A percentile compares a stretch with the other conserved stretches of the same genome.
These are phyloP conservation scores for Catocala sponsa DNA, from an alignment of 2,888 invertebrate species.

Conservation along the genomic window DNA sequence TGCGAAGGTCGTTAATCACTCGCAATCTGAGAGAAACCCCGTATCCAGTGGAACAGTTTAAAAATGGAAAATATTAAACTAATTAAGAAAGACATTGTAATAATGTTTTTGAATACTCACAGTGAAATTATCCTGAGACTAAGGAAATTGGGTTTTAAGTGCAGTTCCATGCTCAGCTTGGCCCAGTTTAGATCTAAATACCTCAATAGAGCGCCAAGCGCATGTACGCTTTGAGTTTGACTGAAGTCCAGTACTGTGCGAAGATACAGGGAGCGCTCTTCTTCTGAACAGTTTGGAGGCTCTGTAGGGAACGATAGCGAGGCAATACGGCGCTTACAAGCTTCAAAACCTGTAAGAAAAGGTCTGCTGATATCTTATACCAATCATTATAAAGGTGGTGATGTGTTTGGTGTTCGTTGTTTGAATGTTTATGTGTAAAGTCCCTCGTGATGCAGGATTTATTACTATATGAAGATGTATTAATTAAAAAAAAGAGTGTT, in stretches of 20 bases:
- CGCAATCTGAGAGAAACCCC: too few species aligned
- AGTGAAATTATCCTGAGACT: constrained; percentile 88
- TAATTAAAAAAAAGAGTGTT: too few species aligned
- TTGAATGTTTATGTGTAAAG: too few species aligned
- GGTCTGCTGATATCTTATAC: background rate
- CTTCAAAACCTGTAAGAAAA: constrained; percentile 80
- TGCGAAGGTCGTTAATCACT: too few species aligned
- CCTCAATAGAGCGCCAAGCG: constrained; percentile 91
- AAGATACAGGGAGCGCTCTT: constrained; percentile 88
- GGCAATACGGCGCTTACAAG: constrained; percentile 86
- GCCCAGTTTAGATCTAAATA: constrained; percentile 91
- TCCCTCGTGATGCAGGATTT: too few species aligned
- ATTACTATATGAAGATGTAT: too few species aligned
- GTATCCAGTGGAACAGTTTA: too few species aligned
- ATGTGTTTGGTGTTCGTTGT: too few species aligned
- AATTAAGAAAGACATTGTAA: too few species aligned
- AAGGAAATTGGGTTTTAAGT: constrained; percentile 82
- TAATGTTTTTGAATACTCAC: constrained; percentile 82
- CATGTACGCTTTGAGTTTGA: constrained; percentile 89
- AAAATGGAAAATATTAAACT: too few species aligned
- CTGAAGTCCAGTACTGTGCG: constrained; percentile 90
- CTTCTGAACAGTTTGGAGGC: constrained; percentile 82
- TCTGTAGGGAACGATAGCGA: constrained; percentile 86
- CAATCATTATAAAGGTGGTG: too few species aligned
- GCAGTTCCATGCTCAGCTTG: constrained; percentile 79